A percentile compares a stretch with the other conserved stretches of the same genome.
phyloP scores from a whole-genome alignment of 1,140 invertebrate genomes.

The Piezodorus guildinii region DNA sequence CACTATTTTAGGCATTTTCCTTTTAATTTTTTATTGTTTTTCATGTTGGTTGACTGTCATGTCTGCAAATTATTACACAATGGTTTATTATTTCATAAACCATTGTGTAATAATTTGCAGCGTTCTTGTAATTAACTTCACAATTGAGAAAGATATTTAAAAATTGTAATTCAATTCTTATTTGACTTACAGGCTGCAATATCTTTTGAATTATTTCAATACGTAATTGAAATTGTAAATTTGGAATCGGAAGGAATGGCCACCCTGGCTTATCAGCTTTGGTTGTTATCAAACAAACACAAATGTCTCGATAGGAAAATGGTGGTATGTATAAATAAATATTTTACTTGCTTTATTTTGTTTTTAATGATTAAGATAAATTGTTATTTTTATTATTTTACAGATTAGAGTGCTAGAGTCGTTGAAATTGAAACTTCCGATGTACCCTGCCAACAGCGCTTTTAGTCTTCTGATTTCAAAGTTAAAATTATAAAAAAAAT shows the following conservation, averaged over 20 bases:
- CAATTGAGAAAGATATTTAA: neutral
- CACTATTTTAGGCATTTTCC: too few species aligned
- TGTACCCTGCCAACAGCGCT: constrained; percentile 8
- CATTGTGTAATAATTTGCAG: too few species aligned
- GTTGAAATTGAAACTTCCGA: neutral
- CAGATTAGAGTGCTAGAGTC: neutral
- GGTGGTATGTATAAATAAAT: constrained; percentile 32
- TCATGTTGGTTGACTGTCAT: too few species aligned
- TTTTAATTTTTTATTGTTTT: too few species aligned
- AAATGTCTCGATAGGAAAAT: constrained; percentile 40
- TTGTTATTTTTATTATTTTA: constrained; percentile 3
- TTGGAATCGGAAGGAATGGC: constrained; percentile 46
- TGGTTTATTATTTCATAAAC: too few species aligned
- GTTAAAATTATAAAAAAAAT: neutral
- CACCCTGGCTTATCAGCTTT: constrained; percentile 60
- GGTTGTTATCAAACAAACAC: constrained; percentile 59
- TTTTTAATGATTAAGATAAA: neutral
- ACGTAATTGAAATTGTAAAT: constrained; percentile 57
- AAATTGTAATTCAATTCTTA: too few species aligned
- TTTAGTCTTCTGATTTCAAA: neutral
- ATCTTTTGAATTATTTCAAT: constrained; percentile 59
- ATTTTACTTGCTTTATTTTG: neutral
- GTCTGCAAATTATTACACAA: too few species aligned
- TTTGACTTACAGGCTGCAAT: constrained; percentile 41
- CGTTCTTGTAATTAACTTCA: neutral